These are phyloP conservation scores for Mongoloraphidia duomilia DNA, from an alignment of 2,888 invertebrate species.

Conservation along the genomic window DNA sequence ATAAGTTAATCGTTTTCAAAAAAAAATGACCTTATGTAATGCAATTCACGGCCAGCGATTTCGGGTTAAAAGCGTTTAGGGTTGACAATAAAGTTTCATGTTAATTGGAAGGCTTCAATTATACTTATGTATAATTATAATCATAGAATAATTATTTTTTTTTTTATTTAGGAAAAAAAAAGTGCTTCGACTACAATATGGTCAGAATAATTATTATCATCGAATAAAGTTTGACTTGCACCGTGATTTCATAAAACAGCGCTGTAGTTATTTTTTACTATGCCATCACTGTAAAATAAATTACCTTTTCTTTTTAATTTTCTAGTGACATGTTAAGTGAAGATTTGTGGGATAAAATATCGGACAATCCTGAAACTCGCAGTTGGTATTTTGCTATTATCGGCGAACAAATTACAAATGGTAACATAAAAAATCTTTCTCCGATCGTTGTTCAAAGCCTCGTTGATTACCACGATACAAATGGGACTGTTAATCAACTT, in stretches of 20 bases:
- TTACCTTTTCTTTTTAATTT: conserved; percentile 22
- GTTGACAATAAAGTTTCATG: too few relatives aligned
- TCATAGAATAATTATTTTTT: neutral
- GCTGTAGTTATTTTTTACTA: neutral
- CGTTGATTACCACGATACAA: conserved; percentile 48
- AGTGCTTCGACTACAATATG: too few relatives aligned
- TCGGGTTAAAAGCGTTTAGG: too few relatives aligned
- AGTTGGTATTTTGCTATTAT: conserved; percentile 49
- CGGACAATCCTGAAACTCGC: conserved; percentile 30
- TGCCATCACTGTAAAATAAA: neutral
- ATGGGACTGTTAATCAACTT: conserved; percentile 41
- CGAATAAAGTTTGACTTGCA: too few relatives aligned
- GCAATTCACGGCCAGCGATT: too few relatives aligned
- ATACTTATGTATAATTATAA: too few relatives aligned
- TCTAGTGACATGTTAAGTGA: conserved; percentile 42
- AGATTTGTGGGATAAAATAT: conserved; percentile 45
- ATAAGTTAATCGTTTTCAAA: too few relatives aligned
- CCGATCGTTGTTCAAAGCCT: conserved; percentile 59
- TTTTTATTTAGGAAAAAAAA: too few relatives aligned
- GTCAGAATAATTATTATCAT: too few relatives aligned
- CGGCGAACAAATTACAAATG: conserved; percentile 53
- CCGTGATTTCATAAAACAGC: too few relatives aligned
- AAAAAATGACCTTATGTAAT: too few relatives aligned
- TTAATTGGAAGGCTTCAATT: too few relatives aligned
- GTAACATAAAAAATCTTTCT: conserved; percentile 43